Percentiles rank a stretch among this genome's conserved stretches.
phyloP scores from a whole-genome alignment of 1,140 invertebrate genomes.

The Chelonus insularis region DNA sequence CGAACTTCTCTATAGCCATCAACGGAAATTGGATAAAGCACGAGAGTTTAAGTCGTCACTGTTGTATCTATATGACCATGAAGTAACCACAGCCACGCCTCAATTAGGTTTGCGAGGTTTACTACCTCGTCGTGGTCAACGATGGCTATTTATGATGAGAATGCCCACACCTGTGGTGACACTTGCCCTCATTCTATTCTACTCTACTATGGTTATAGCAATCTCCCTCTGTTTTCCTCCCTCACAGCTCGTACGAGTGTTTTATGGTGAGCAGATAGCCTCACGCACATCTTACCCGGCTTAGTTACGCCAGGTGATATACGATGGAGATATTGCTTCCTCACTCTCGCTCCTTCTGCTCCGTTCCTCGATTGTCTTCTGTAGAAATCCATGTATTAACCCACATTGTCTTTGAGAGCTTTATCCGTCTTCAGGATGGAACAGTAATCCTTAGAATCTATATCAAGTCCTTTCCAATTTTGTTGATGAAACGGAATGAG shows the following conservation, averaged over 20 bases:
- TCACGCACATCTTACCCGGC: constrained; percentile 45
- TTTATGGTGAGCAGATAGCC: constrained; percentile 48
- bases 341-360: neutral
- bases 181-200: constrained; percentile 34
- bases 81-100: constrained; percentile 42
- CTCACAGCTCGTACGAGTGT: constrained; percentile 36
- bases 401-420: too few relatives aligned
- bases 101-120: constrained; percentile 48
- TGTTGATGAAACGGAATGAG: too few relatives aligned
- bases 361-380: neutral
- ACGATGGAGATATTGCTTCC: constrained; percentile 38
- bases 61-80: neutral
- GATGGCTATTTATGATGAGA: constrained; percentile 57
- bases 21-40: too few relatives aligned
- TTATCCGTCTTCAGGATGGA: too few relatives aligned
- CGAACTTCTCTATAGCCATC: too few relatives aligned
- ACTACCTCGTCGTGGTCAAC: constrained; percentile 24
- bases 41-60: neutral
- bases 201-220: constrained; percentile 13
- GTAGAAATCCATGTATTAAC: neutral
- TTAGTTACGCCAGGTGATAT: constrained; percentile 46
- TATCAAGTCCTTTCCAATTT: too few relatives aligned
- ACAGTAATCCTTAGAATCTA: too few relatives aligned
- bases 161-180: constrained; percentile 57
- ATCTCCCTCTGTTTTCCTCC: constrained; percentile 1